These are phyloP conservation scores for Parnassius smintheus DNA, from an alignment of 2,888 invertebrate genomes.

Conservation along the genomic window DNA sequence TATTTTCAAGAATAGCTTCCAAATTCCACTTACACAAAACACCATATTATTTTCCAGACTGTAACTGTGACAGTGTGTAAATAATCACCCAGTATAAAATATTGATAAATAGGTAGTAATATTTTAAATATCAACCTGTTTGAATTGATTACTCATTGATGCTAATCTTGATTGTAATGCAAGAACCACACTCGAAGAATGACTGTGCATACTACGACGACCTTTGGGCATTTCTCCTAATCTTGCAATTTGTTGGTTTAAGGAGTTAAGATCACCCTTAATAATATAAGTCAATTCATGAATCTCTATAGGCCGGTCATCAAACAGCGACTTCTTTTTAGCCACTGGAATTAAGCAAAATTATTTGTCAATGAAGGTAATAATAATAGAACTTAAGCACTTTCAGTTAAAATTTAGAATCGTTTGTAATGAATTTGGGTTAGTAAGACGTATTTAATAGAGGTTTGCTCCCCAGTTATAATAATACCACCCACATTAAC, in stretches of 20 bases:
- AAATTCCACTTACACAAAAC: too few relatives aligned
- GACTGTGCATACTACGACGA: slow-evolving; percentile 92
- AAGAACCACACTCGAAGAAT: slow-evolving; percentile 95
- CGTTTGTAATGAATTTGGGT: too few relatives aligned
- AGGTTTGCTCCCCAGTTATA: too few relatives aligned
- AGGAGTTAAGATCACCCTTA: slow-evolving; percentile 95
- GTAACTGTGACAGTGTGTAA: too few relatives aligned
- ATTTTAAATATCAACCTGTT: slow-evolving; percentile 79
- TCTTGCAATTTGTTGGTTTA: slow-evolving; percentile 98
- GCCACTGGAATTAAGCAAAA: slow-evolving; percentile 86
- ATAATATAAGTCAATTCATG: slow-evolving; percentile 98
- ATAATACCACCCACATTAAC: too few relatives aligned
- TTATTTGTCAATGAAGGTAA: not conserved
- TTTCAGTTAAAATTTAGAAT: too few relatives aligned
- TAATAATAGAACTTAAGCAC: too few relatives aligned
- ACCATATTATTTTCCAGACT: too few relatives aligned
- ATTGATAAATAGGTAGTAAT: not conserved
- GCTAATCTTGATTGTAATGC: slow-evolving; percentile 96
- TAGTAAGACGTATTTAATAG: too few relatives aligned
- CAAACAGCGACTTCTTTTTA: slow-evolving; percentile 98
- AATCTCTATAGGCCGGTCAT: slow-evolving; percentile 97
- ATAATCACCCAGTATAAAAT: not conserved
- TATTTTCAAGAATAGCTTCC: too few relatives aligned
- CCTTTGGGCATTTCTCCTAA: slow-evolving; percentile 90
- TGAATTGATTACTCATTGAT: slow-evolving; percentile 98